These are phyloP conservation scores for Darevskia mixta DNA, from an alignment of 2,797 vertebrate genomes.

Conservation along the genomic window DNA sequence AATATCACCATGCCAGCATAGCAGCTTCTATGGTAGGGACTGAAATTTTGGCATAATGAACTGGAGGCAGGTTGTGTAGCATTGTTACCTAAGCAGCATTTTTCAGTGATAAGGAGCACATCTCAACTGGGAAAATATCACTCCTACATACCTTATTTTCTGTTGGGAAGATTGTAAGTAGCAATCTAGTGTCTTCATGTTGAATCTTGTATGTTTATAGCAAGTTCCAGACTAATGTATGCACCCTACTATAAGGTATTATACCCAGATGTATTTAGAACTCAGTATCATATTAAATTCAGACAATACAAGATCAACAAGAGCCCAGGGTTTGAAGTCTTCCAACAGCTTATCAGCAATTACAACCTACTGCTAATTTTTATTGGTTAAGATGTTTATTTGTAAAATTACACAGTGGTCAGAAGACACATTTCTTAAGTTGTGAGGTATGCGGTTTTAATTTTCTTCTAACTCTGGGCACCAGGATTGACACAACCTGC, in stretches of 20 bases:
- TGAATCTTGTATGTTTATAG: not conserved
- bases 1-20: slow-evolving; percentile 7
- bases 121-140: not conserved
- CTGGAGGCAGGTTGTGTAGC: slow-evolving; percentile 23
- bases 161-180: not conserved
- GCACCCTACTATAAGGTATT: slow-evolving; percentile 27
- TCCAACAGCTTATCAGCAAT: slow-evolving; percentile 18
- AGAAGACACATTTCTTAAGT: slow-evolving; percentile 63
- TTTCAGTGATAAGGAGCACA: not conserved
- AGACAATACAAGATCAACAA: slow-evolving; percentile 37
- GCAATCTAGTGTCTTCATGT: not conserved
- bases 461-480: slow-evolving; percentile 28
- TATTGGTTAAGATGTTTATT: slow-evolving; percentile 39
- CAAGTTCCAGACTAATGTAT: slow-evolving; percentile 38
- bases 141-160: not conserved
- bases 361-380: slow-evolving; percentile 49
- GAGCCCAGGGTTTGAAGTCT: slow-evolving; percentile 51
- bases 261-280: slow-evolving; percentile 22
- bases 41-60: slow-evolving; percentile 29
- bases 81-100: slow-evolving; percentile 13
- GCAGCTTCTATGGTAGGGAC: slow-evolving; percentile 19
- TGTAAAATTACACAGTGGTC: slow-evolving; percentile 44
- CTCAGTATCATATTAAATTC: slow-evolving; percentile 32
- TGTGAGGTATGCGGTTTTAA: slow-evolving; percentile 47
- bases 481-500: not conserved